Evolutionary conservation across 2,113 vertebrate species (phyloP), one percentile per base, ranked within the genome.

Genomic region (Crypturellus undulatus): DNA sequence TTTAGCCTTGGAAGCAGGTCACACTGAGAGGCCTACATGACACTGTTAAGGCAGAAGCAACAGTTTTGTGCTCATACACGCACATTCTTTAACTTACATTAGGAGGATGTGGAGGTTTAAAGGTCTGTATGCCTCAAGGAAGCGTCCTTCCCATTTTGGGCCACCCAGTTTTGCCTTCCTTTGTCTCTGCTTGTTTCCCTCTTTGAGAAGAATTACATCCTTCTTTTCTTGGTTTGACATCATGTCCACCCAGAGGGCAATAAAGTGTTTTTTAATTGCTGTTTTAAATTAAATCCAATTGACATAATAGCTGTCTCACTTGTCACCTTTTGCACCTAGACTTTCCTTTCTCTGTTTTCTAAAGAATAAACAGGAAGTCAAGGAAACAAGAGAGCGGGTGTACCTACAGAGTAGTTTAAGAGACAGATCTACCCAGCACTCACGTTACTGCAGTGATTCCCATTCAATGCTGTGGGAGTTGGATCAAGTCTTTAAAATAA

Each of bases 331-430:
- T 51, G 34, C 51, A 51, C 11, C 49, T 36, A 26, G 40, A 43
- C 38, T 63, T 42, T 43, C 5, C 32, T 83, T 68, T 71, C 8
- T 89, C 12, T 78, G 22, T 72, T 93, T 94, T 80, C 5, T 3
- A 94, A 81, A 67, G 59, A 84, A 75, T 65, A 59, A 72, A 60
- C 24, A 51, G 58, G 32, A 94, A 68, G 30, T 36, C 58, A 76
- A 79, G n/a, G 25, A 83, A 94, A 78, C 15, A 81, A 84, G 65
- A 62, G 22, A 32, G 14, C 59, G 7, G 3, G 25, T 77, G 18
- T 73, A 70, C 87, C 78, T 79, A 58, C 69, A 69, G 69, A 81
- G 69, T 15, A 89, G 42, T 40, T 58, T 65, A n/a, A 84, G 79
- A 47, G 24, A 30, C 25, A 72, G 26, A 79, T 79, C 42, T 71